Evolutionary conservation across 2,113 vertebrate genomes (phyloP).

Genomic region (Cathartes aura): DNA sequence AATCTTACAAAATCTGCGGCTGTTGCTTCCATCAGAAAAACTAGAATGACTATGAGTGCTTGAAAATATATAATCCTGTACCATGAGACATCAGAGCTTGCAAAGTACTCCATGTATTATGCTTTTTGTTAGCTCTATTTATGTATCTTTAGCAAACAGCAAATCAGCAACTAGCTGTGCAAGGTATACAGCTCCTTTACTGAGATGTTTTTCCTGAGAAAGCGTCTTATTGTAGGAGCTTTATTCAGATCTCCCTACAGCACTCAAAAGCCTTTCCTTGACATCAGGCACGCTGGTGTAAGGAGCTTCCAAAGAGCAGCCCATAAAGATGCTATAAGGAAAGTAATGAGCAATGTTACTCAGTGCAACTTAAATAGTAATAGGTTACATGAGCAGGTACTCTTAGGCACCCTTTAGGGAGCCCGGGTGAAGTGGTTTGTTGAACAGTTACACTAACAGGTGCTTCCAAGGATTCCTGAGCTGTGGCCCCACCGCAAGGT

Average conservation of each 20-base stretch:
- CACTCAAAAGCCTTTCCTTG: background rate
- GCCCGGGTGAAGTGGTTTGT: background rate
- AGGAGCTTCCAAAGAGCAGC: background rate
- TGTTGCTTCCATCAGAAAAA: conserved; percentile 30
- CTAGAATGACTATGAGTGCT: background rate
- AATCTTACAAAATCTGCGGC: background rate
- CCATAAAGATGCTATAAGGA: background rate
- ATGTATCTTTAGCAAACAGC: background rate
- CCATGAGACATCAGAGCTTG: background rate
- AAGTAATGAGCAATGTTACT: background rate
- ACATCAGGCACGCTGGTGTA: accelerated
- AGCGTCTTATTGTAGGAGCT: background rate
- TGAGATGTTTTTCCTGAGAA: background rate
- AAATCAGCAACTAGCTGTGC: background rate
- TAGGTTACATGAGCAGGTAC: background rate
- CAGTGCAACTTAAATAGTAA: background rate
- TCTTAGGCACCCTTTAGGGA: background rate
- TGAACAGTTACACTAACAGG: background rate
- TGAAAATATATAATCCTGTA: background rate
- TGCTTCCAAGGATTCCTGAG: background rate
- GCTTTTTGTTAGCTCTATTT: background rate
- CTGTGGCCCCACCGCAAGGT: background rate
- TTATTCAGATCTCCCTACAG: background rate
- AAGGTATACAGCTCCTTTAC: background rate
- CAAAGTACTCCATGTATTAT: background rate